phyloP scores from a whole-genome alignment of 30 jellyfish, hydroid and myxozoan species.

The Aurelia aurita complex sp. Pacific region DNA sequence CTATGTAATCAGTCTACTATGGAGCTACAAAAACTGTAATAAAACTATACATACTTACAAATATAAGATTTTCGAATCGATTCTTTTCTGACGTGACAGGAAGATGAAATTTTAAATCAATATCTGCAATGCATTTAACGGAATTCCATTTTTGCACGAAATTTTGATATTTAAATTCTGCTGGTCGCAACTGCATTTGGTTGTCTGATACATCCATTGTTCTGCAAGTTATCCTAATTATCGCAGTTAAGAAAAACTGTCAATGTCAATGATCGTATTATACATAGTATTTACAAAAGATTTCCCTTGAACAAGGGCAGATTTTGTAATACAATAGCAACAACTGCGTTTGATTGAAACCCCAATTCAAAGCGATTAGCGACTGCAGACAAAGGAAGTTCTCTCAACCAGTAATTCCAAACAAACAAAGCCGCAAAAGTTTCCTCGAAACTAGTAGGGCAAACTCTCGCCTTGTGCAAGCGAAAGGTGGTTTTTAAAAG shows the following conservation, averaged over 20 bases:
- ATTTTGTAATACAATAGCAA: no score
- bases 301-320: no score
- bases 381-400: no score
- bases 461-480: no score
- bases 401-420: no score
- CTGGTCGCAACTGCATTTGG: constrained; percentile 79
- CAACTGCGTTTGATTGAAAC: no score
- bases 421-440: no score
- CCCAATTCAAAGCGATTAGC: no score
- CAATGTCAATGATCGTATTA: background rate
- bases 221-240: constrained; percentile 70
- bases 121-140: constrained; percentile 62
- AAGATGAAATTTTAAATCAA: constrained; percentile 63
- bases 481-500: no score
- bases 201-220: constrained; percentile 61
- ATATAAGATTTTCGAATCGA: constrained; percentile 57
- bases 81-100: constrained; percentile 80
- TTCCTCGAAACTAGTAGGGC: no score
- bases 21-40: no score
- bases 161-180: constrained; percentile 71
- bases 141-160: constrained; percentile 81
- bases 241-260: background rate
- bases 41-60: constrained; percentile 25
- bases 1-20: no score
- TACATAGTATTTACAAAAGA: background rate